Evolutionary conservation across 2,888 invertebrate species (phyloP).

Genomic region (Pyrgus malvae): DNA sequence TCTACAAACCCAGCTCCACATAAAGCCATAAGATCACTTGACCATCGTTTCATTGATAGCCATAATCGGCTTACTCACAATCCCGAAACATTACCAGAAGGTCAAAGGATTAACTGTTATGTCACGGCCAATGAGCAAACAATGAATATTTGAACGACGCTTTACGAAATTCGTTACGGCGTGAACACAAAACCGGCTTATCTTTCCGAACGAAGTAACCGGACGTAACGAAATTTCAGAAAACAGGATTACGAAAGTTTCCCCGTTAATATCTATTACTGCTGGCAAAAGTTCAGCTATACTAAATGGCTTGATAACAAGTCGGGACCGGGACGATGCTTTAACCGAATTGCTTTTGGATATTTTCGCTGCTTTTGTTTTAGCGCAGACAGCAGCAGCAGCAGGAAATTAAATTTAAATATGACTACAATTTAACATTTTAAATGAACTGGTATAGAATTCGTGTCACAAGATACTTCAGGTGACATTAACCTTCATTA

Average conservation of each 20-base stretch:
- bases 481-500: no score
- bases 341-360: neutral
- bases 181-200: neutral
- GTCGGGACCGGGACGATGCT: neutral
- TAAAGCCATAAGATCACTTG: neutral
- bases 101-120: constrained; percentile 1
- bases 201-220: neutral
- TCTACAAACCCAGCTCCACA: no score
- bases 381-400: neutral
- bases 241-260: constrained; percentile 3
- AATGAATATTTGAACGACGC: neutral
- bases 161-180: constrained; percentile 7
- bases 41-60: neutral
- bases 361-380: no score
- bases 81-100: neutral
- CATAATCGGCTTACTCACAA: neutral
- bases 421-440: neutral
- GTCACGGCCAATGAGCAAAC: neutral
- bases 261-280: constrained; percentile 8
- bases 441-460: no score
- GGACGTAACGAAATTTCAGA: neutral
- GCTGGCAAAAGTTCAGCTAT: neutral
- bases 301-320: neutral
- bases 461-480: no score
- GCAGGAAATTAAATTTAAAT: neutral